Evolutionary conservation across 2,113 vertebrate genomes (phyloP), one percentile per base, ranked within the genome.

Genomic region (Python bivittatus): DNA sequence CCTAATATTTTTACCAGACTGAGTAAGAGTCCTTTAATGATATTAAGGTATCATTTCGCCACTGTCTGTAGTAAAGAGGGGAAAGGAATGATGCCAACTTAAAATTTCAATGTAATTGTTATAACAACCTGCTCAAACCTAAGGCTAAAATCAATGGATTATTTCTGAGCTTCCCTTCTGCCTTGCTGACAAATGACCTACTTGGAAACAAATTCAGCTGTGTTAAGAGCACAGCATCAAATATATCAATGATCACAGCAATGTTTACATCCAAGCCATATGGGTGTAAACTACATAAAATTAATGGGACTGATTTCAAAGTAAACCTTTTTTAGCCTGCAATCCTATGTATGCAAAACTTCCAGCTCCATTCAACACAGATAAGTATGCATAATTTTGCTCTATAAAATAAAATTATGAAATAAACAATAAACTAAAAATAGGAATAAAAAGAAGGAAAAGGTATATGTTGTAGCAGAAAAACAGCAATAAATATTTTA

Each of bases 161-260:
- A 85, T 89, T 89, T 68, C 72, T 57, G 11, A 84, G 56, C 6
- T 72, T 84, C 13, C 53, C 54, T 48, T 27, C 72, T 85, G 29
- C 56, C 42, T 52, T 58, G 33, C 84, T 92, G 60, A 84, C 90
- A 93, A 96, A 94, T 84, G 33, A 86, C 68, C 56, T 89, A 92
- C 93, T 89, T 86, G 93, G 84, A 2, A 90, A 92, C 68, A 94
- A 93, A 42, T 84, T 79, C 91, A 93, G 68, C 92, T 91, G 0
- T 84, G 86, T 6, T 29, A 91, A 79, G 48, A 83, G 93, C 93
- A 91, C 60, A n/a, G 10, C 88, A 94, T 95, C 58, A 92, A 95
- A 93, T 48, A 84, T 88, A 94, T 89, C 22, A 88, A 60, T 89
- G 90, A 91, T 94, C 57, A 93, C 29, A 79, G 23, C 23, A 72